Evolutionary conservation across 2,797 vertebrate genomes (phyloP).

Genomic region (Sebastes itinus): DNA sequence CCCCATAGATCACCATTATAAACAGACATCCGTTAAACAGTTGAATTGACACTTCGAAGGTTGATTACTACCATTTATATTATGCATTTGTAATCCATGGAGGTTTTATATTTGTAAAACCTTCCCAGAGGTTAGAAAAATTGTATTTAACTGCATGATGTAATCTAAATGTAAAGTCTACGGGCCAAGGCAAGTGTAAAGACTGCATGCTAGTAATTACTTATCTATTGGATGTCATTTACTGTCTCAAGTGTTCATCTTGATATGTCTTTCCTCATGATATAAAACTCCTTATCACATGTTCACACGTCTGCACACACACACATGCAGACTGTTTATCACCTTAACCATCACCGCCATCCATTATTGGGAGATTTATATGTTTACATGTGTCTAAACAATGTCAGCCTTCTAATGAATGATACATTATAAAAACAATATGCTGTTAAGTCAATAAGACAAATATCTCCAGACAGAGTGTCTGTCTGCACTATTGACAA

Average conservation of each 20-base stretch:
- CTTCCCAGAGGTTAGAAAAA: no score
- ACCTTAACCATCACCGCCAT: constrained; percentile 8
- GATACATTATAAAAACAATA: constrained; percentile 59
- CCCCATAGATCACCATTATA: not conserved
- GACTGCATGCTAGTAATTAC: not conserved
- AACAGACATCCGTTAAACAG: not conserved
- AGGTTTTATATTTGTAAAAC: not conserved
- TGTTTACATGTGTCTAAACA: constrained; percentile 37
- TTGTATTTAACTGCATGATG: not conserved
- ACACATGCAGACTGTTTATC: constrained; percentile 17
- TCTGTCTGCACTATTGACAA: constrained; percentile 40
- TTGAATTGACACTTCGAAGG: not conserved
- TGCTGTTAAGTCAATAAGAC: constrained; percentile 58
- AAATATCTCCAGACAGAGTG: constrained; percentile 40
- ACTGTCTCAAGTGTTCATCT: not conserved
- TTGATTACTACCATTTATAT: not conserved
- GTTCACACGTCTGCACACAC: not conserved
- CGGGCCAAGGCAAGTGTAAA: not conserved
- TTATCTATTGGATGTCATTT: not conserved
- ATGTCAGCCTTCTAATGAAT: constrained; percentile 11
- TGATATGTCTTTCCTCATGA: not conserved
- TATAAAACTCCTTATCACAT: not conserved
- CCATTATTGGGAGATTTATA: constrained; percentile 49
- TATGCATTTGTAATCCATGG: not conserved
- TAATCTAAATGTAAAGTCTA: not conserved